phyloP scores from a whole-genome alignment of 2,113 vertebrate genomes.

The Patagioenas fasciata region DNA sequence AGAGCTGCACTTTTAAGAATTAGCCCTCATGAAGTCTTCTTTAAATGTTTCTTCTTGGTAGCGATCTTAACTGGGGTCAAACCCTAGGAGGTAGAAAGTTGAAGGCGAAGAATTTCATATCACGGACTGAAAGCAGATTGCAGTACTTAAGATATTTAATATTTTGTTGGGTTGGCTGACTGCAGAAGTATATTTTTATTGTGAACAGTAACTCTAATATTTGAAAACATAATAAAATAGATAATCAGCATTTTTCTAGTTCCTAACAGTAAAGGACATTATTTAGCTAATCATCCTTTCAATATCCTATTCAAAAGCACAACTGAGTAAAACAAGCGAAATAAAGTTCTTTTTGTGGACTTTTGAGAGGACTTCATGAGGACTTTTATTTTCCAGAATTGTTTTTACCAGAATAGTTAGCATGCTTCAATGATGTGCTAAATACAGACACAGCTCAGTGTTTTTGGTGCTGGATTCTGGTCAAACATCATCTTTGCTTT shows the following conservation, averaged over 20 bases:
- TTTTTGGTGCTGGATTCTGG: slow-evolving; percentile 9
- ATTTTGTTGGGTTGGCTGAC: not conserved
- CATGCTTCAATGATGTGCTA: slow-evolving; percentile 38
- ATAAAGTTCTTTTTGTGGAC: not conserved
- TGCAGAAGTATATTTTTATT: not conserved
- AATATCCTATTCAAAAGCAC: not conserved
- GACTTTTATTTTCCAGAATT: not conserved
- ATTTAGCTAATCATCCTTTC: not conserved
- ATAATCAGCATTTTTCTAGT: not conserved
- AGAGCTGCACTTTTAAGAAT: not conserved
- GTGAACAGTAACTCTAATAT: not conserved
- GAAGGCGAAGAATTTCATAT: not conserved
- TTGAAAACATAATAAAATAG: not conserved
- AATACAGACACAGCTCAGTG: slow-evolving; percentile 21
- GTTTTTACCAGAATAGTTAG: slow-evolving; percentile 39
- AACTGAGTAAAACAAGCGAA: not conserved
- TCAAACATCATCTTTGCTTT: slow-evolving; percentile 61
- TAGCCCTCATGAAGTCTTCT: not conserved
- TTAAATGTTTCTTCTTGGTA: not conserved
- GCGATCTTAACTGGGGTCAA: not conserved
- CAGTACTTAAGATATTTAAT: not conserved
- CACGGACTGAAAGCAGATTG: not conserved
- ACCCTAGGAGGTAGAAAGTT: not conserved
- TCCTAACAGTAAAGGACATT: not conserved
- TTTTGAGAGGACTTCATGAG: not conserved